These are phyloP conservation scores for Pantherophis alleghaniensis DNA, from an alignment of 2,797 vertebrate genomes.

Conservation along the genomic window DNA sequence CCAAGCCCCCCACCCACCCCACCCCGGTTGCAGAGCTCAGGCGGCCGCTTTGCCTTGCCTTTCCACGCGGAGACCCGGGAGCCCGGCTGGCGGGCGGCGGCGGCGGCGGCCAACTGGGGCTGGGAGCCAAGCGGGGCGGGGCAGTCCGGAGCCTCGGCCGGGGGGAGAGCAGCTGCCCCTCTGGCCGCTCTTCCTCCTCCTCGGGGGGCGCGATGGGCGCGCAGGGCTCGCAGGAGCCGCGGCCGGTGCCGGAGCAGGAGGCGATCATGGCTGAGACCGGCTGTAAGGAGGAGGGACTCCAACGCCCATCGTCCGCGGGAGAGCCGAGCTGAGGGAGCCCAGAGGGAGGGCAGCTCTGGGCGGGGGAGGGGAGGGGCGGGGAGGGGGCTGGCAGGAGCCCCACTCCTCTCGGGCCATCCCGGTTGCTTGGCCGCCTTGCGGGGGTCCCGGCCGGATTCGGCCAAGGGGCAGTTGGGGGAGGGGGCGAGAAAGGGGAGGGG, in stretches of 20 bases:
- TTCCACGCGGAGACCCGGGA: not conserved
- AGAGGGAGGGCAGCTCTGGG: not conserved
- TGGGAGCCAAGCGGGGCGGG: not conserved
- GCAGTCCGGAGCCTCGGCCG: not conserved
- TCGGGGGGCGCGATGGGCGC: constrained; percentile 1
- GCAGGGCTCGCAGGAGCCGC: not conserved
- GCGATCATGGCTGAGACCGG: constrained; percentile 17
- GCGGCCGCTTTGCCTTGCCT: no score
- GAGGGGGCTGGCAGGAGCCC: not conserved
- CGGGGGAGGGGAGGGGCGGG: not conserved
- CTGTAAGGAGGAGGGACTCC: constrained; percentile 12
- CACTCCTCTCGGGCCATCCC: no score
- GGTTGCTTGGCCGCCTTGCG: no score
- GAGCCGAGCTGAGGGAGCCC: not conserved
- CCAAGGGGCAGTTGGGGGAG: no score
- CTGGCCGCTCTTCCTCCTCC: fast-evolving
- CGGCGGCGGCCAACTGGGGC: fast-evolving
- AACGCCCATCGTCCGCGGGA: not conserved
- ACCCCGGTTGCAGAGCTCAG: no score
- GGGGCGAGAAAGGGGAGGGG: no score
- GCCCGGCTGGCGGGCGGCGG: no score
- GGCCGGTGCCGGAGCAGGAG: not conserved
- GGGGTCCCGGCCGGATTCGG: no score
- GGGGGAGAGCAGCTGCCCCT: no score
- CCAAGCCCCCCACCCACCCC: no score